phyloP scores from a whole-genome alignment of 1,140 invertebrate genomes.

The Diabrotica undecimpunctata region DNA sequence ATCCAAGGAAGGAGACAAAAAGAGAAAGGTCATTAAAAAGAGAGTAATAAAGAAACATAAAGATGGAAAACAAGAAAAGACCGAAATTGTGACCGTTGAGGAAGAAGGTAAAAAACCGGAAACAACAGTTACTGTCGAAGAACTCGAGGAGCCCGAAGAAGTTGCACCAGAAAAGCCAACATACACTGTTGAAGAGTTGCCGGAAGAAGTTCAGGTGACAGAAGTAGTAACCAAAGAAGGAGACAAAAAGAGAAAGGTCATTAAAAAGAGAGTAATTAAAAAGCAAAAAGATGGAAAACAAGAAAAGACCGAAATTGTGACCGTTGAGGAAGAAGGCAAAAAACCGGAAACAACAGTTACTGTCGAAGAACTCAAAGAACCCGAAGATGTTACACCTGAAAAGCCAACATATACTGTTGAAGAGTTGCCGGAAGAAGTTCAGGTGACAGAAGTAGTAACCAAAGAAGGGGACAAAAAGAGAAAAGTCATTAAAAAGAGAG shows the following conservation, averaged over 20 bases:
- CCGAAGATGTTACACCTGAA: too few relatives aligned
- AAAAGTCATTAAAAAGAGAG: conserved; percentile 35
- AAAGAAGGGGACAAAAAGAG: conserved; percentile 41
- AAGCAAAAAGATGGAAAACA: conserved; percentile 41
- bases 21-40: conserved; percentile 39
- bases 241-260: conserved; percentile 30
- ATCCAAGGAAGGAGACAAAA: conserved; percentile 36
- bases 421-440: conserved; percentile 35
- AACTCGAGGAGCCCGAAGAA: conserved; percentile 46
- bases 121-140: conserved; percentile 42
- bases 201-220: conserved; percentile 34
- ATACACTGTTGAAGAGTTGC: conserved; percentile 41
- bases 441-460: conserved; percentile 33
- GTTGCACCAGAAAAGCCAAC: conserved; percentile 33
- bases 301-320: conserved; percentile 25
- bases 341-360: conserved; percentile 42
- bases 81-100: conserved; percentile 41
- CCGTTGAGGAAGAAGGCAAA: conserved; percentile 39
- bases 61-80: conserved; percentile 37
- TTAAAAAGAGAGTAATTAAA: conserved; percentile 31
- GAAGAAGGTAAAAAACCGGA: conserved; percentile 42
- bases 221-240: conserved; percentile 22
- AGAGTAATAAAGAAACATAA: conserved; percentile 35
- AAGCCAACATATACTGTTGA: conserved; percentile 26
- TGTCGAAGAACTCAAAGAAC: conserved; percentile 28